A percentile compares a stretch with the other conserved stretches of the same genome.
phyloP scores from a whole-genome alignment of 2,113 vertebrate genomes.

The Salvelinus sp. region DNA sequence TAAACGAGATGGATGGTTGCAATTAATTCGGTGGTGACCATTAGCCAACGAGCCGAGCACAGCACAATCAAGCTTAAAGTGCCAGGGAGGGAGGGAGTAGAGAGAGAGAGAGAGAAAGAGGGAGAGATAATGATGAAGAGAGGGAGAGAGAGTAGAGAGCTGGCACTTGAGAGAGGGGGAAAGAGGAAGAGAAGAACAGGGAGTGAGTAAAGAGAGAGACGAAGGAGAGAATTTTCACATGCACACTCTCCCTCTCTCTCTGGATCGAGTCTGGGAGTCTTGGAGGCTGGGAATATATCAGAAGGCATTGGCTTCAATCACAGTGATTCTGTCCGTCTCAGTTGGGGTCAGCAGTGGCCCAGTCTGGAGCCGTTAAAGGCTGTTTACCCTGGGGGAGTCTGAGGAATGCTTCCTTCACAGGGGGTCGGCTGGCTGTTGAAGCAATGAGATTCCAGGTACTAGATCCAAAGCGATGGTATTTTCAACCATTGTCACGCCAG shows the following conservation, averaged over 20 bases:
- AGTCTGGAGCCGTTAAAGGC: constrained; percentile 17
- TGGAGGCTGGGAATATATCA: neutral
- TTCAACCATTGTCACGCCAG: neutral
- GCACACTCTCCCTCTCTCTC: too few species aligned
- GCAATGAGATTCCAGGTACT: neutral
- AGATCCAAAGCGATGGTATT: neutral
- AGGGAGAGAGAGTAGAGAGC: neutral
- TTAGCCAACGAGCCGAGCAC: constrained; percentile 45
- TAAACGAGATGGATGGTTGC: constrained; percentile 59
- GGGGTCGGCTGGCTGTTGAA: neutral
- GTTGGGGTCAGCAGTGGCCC: neutral
- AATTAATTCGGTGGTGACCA: constrained; percentile 58
- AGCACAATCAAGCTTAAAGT: constrained; percentile 23
- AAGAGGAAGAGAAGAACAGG: neutral
- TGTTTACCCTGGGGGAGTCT: constrained; percentile 25
- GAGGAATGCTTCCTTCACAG: constrained; percentile 31
- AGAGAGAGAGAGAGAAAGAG: neutral
- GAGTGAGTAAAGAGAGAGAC: too few species aligned
- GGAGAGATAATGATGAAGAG: neutral
- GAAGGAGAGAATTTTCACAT: too few species aligned
- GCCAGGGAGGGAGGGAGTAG: neutral
- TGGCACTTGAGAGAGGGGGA: neutral
- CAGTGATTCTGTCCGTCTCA: constrained; percentile 2
- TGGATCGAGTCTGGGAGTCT: neutral
- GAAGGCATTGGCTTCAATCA: neutral